Evolutionary conservation across 2,888 invertebrate species (phyloP), one percentile per base, ranked within the genome.

Genomic region (Eupithecia dodoneata): DNA sequence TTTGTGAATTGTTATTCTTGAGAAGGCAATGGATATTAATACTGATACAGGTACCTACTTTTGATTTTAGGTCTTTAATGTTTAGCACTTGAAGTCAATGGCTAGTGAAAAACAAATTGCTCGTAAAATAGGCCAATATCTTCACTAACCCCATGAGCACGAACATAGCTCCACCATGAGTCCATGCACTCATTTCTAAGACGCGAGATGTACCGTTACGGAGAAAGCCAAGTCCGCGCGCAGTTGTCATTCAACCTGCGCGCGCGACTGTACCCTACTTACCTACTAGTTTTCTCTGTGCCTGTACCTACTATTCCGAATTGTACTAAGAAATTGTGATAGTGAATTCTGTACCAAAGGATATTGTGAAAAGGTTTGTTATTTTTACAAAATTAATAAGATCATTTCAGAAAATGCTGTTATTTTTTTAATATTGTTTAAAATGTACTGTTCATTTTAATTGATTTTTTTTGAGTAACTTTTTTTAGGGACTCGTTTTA

Each of bases 151-250:
- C 63, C 63, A 63, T 30, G 10, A 30, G 30, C 10, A 30, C n/a
- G 59, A 59, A 55, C 30, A n/a, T 59, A 18, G 18, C 59, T 59
- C 10, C 42, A 67, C 4, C 41, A 41, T 72, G 52, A 74, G 7
- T 44, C 44, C 44, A 44, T 81, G 80, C 82, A 85, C 84, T 81
- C 82, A 83, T 84, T 84, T 81, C 80, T 77, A 81, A 82, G 83
- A 80, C 85, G 81, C 77, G 78, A 73, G 71, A 76, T 77, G 63
- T 91, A 91, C 94, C 93, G 94, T 94, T 94, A 92, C 79, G 88
- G 93, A 91, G 94, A 94, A 94, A 94, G 94, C 88, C 82, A 81
- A 76, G 83, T 87, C 88, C 86, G 88, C 85, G 78, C 76, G 81
- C 81, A 84, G 85, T 84, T 80, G 82, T 76, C 79, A 78, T 79